Percentiles rank a stretch among this genome's conserved stretches.
phyloP scores from a whole-genome alignment of 2,888 invertebrate species.

The Cataglyphis livida region DNA sequence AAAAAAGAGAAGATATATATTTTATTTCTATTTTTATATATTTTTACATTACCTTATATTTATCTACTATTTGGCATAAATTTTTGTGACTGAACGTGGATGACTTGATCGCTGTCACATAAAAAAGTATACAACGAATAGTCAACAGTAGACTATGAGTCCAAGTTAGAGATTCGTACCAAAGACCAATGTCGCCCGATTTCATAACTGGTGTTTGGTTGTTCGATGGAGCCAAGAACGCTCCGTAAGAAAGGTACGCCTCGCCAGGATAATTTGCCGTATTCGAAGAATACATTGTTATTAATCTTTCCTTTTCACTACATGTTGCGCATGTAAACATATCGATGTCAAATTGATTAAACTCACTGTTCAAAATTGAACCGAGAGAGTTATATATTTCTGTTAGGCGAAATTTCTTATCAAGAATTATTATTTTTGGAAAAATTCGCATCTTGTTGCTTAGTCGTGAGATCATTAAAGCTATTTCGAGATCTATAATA shows the following conservation, averaged over 20 bases:
- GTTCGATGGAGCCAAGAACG: not conserved
- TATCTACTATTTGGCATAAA: not conserved
- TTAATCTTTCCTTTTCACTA: not conserved
- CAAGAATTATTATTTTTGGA: not conserved
- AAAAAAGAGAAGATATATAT: not conserved
- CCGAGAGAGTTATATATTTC: not conserved
- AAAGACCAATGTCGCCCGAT: not conserved
- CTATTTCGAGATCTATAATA: no score
- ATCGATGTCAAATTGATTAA: not conserved
- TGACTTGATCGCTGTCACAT: slow-evolving; percentile 6
- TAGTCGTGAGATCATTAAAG: no score
- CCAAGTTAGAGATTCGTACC: slow-evolving; percentile 15
- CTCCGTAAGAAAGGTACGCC: not conserved
- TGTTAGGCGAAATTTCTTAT: not conserved
- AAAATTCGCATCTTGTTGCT: no score
- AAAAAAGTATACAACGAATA: slow-evolving; percentile 11
- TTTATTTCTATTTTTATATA: not conserved
- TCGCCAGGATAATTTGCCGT: not conserved
- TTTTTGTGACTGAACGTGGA: not conserved
- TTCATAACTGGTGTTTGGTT: not conserved
- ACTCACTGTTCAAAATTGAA: not conserved
- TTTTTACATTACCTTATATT: slow-evolving; percentile 4
- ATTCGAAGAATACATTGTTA: not conserved
- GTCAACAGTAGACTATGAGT: slow-evolving; percentile 5
- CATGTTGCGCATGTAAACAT: not conserved